Evolutionary conservation across 2,113 vertebrate genomes (phyloP), one percentile per base, ranked within the genome.

Genomic region (Crotalus viridis): DNA sequence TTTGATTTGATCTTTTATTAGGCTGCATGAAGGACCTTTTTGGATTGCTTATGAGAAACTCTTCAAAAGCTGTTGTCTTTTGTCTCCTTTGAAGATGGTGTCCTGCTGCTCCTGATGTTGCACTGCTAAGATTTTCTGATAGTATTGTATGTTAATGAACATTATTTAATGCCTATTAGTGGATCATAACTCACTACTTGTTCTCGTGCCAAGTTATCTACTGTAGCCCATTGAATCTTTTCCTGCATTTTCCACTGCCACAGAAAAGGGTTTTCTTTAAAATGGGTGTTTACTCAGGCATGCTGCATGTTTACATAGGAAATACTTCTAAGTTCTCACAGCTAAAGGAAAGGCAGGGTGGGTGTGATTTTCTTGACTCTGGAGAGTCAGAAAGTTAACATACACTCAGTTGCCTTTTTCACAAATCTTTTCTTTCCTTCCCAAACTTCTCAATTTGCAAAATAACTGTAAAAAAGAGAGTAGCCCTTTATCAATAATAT

Each of bases 201-300:
- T 95, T 88, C 94, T 86, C 57, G 96, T 97, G 97, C 98, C 97
- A 97, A 97, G 96, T 94, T 93, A 87, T 55, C 96, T 96, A 9
- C 96, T 94, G 96, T 95, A 93, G 56, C 96, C 91, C 28, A 7
- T 94, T 90, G 89, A 12, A 91, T 39, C 92, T 92, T 94, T 57
- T 89, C 91, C 91, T 90, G 0, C 39, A 28, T 91, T 52, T 90
- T 93, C 88, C 94, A 92, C 86, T 93, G 87, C 91, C 94, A 19
- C 93, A 64, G 93, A 87, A 88, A n/a, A 90, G 94, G 91, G 90
- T 88, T 93, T 91, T 74, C 95, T 95, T 94, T 92, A 85, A 94
- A 90, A 94, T 5, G 26, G 93, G 90, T 93, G 9, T 95, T 96
- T 93, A 93, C 93, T 93, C 87, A 55, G 95, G 97, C 96, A 95